These are phyloP conservation scores for Propithecus coquereli DNA, from an alignment of 2,113 vertebrate genomes.

Conservation along the genomic window DNA sequence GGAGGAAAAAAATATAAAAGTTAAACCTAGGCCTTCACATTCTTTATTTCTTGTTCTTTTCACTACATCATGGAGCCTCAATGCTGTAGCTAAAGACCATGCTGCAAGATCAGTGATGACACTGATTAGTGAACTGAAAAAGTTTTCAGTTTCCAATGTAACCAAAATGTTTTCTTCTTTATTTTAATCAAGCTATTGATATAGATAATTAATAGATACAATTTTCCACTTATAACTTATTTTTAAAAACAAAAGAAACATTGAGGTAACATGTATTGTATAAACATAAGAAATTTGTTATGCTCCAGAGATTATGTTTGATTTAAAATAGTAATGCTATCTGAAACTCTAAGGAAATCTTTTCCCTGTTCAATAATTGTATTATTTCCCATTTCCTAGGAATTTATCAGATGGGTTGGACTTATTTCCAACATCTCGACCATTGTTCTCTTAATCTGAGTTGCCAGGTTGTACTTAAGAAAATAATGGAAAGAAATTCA, in stretches of 20 bases:
- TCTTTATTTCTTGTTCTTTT: background rate
- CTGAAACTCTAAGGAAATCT: slow-evolving; percentile 23
- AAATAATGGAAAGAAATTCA: slow-evolving; percentile 71
- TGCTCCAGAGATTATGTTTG: background rate
- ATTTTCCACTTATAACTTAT: background rate
- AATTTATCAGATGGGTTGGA: slow-evolving; percentile 53
- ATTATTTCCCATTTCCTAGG: slow-evolving; percentile 50
- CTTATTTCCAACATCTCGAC: slow-evolving; percentile 35
- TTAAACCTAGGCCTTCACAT: background rate
- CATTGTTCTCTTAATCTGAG: slow-evolving; percentile 75
- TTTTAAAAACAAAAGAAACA: background rate
- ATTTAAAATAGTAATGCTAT: background rate
- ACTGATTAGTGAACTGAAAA: background rate
- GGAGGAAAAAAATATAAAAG: background rate
- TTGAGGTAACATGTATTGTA: background rate
- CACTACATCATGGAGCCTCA: background rate
- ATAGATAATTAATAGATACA: background rate
- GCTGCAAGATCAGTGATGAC: background rate
- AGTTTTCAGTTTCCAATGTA: background rate
- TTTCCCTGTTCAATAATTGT: slow-evolving; percentile 35
- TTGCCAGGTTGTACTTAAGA: slow-evolving; percentile 51
- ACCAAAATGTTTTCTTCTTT: background rate
- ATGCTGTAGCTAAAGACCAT: background rate
- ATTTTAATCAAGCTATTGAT: background rate
- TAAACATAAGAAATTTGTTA: background rate